phyloP scores from a whole-genome alignment of 2,113 vertebrate species.

The Diglossa brunneiventris region DNA sequence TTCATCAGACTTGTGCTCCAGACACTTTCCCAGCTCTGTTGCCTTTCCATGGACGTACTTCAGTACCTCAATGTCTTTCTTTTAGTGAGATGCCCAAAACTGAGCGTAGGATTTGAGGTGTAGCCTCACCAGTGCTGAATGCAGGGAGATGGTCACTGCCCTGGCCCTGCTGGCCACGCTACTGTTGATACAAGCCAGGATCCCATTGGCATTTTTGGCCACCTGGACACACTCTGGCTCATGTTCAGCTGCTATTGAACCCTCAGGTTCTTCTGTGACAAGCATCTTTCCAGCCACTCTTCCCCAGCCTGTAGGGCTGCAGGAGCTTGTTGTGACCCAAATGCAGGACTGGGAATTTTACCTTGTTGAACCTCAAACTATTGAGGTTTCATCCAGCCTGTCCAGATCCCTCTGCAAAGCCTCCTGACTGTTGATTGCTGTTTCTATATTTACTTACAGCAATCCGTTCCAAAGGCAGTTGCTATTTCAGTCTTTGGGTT shows the following conservation, averaged over 20 bases:
- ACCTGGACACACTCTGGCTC: neutral
- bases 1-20: neutral
- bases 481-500: neutral
- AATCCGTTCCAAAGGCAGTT: neutral
- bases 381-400: neutral
- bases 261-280: rapidly evolving
- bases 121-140: rapidly evolving
- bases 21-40: neutral
- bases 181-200: neutral
- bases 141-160: neutral
- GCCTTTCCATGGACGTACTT: neutral
- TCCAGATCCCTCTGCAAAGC: neutral
- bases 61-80: neutral
- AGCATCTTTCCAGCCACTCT: neutral
- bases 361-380: neutral
- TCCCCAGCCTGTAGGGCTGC: neutral
- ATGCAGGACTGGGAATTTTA: neutral
- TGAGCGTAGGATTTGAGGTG: neutral
- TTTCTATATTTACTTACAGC: neutral
- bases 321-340: neutral
- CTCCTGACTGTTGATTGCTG: neutral
- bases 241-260: neutral
- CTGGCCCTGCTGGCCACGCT: neutral
- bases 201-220: neutral
- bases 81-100: neutral